Evolutionary conservation across 2,888 invertebrate species (phyloP), one percentile per base, ranked within the genome.

Genomic region (Drosophila paracracens): DNA sequence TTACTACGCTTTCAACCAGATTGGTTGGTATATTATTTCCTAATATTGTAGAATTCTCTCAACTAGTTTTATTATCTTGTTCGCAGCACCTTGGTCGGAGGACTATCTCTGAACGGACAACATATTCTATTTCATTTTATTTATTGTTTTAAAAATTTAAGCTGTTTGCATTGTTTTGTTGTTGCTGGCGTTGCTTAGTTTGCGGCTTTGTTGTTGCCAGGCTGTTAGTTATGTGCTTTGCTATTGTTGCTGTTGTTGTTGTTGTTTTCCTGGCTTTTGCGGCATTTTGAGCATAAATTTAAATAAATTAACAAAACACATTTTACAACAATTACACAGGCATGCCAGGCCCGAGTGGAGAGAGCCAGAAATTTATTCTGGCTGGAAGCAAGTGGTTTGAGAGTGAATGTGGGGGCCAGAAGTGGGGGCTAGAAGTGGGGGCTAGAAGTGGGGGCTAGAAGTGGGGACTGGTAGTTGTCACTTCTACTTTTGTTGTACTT

Each of bases 281-380:
- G 59, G 75, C 71, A 65, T 80, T 46, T 80, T 69, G 58, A 76
- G 77, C 89, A 83, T 85, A 85, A 85, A 89, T 88, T 90, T 82
- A 82, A 89, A 90, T 90, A 87, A 89, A 90, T 90, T 90, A 83
- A 85, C 89, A 87, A 87, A 82, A 82, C 81, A 81, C 76, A 76
- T 81, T 81, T 81, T 65, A 73, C 76, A 83, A 83, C 87, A 89
- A 85, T 89, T 80, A 88, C 71, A 74, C 67, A 54, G 74, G 71
- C 65, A 70, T 73, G 68, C 60, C 56, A 53, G 67, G 54, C n/a
- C 43, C 29, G 35, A 38, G 46, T 21, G 0, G 33, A 16, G 21
- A 33, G 31, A 8, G 36, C n/a, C 46, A 29, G 27, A 43, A 13
- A 61, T 38, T 11, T 72, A 29, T 31, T 51, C 29, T 27, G 48